Conservation (phyloP, 1,140 invertebrate genomes). For the Calliphora vicina region DNA sequence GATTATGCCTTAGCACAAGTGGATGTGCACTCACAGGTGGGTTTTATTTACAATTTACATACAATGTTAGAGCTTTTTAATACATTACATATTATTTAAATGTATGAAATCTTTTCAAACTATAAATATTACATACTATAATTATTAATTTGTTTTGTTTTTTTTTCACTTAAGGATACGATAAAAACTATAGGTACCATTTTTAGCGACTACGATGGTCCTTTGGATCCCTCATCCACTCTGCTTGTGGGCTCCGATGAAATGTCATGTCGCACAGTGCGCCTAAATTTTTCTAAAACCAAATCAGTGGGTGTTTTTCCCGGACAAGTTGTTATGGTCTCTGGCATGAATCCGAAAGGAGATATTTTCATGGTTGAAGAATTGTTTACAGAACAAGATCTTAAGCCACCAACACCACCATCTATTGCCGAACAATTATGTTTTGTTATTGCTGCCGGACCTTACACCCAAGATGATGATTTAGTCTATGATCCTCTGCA, state of each 20-base stretch:
- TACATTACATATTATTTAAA: background rate
- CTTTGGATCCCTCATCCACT: conserved; percentile 74
- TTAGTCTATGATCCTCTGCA: conserved; percentile 81
- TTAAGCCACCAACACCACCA: conserved; percentile 48
- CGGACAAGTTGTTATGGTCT: conserved; percentile 81
- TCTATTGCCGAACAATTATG: conserved; percentile 68
- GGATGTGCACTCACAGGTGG: conserved; percentile 41
- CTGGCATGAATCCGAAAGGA: conserved; percentile 75
- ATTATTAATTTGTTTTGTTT: conserved; percentile 1
- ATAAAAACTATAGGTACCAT: conserved; percentile 69
- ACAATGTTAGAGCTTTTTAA: background rate
- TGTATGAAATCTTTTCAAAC: background rate
- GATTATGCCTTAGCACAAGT: conserved; percentile 40
- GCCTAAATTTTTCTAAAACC: conserved; percentile 71
- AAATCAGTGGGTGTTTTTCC: conserved; percentile 81
- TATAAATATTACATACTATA: background rate
- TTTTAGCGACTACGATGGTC: conserved; percentile 75
- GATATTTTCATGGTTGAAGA: conserved; percentile 74
- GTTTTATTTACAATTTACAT: background rate
- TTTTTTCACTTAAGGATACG: background rate
- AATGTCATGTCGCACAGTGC: conserved; percentile 60
- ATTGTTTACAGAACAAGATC: conserved; percentile 66
- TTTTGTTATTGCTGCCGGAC: conserved; percentile 81
- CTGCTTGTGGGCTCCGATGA: conserved; percentile 74
- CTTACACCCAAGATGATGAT: conserved; percentile 80